Evolutionary conservation across 2,113 vertebrate species (phyloP).

Genomic region (Gasterosteus nipponicus): DNA sequence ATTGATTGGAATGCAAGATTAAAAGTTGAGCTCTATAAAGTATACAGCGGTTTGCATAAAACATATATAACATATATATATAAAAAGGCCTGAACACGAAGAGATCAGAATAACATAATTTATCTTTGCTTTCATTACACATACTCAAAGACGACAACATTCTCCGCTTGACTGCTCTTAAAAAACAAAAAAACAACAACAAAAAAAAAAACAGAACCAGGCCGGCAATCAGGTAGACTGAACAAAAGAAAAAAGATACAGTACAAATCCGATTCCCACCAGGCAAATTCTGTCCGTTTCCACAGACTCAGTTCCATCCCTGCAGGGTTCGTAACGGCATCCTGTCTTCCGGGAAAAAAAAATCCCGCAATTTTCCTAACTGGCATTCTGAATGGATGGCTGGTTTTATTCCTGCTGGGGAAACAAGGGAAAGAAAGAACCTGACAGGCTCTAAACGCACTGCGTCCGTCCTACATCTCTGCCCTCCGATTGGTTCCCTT

Average conservation of each 20-base stretch:
- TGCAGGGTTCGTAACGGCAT: slow-evolving; percentile 42
- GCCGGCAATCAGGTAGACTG: slow-evolving; percentile 34
- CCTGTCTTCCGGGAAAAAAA: slow-evolving; percentile 25
- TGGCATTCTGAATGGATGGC: slow-evolving; percentile 43
- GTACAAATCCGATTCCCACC: slow-evolving; percentile 35
- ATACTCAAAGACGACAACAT: slow-evolving; percentile 56
- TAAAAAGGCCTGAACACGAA: slow-evolving; percentile 14
- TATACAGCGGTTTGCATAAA: slow-evolving; percentile 36
- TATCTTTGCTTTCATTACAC: slow-evolving; percentile 50
- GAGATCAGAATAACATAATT: slow-evolving; percentile 39
- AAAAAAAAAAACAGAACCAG: slow-evolving; percentile 32
- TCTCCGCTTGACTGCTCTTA: slow-evolving; percentile 46
- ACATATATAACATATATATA: slow-evolving; percentile 20
- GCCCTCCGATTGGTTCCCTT: slow-evolving; percentile 83
- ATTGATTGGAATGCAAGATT: slow-evolving; percentile 46
- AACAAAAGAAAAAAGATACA: slow-evolving; percentile 24
- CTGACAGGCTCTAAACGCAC: slow-evolving; percentile 39
- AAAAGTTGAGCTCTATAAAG: slow-evolving; percentile 30
- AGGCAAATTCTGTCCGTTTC: slow-evolving; percentile 47
- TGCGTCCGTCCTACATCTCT: slow-evolving; percentile 87
- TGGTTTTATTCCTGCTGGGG: slow-evolving; percentile 42
- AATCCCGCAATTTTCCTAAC: slow-evolving; percentile 28
- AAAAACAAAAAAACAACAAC: slow-evolving; percentile 19
- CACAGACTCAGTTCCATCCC: slow-evolving; percentile 53
- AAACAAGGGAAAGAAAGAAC: slow-evolving; percentile 28